phyloP scores from a whole-genome alignment of 2,888 invertebrate genomes.

The Thecocarcelia acutangulata region DNA sequence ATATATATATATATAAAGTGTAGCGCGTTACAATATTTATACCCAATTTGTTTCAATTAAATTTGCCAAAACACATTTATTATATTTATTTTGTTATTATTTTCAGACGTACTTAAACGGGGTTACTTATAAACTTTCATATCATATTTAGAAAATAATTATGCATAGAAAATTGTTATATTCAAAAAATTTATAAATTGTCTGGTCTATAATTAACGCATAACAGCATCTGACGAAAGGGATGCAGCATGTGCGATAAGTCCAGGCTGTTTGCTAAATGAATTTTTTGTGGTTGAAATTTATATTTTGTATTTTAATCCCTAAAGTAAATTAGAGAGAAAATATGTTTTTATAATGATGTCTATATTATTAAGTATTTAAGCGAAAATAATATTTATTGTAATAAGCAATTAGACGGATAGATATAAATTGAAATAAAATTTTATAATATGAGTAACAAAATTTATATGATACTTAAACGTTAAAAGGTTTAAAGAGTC shows the following conservation, averaged over 20 bases:
- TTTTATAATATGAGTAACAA: neutral
- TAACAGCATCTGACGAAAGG: neutral
- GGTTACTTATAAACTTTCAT: neutral
- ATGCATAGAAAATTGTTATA: neutral
- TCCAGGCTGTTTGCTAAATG: slow-evolving; percentile 12
- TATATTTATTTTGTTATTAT: neutral
- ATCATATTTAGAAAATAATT: slow-evolving; percentile 31
- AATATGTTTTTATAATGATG: slow-evolving; percentile 3
- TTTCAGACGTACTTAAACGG: neutral
- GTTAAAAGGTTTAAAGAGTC: neutral
- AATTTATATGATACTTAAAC: slow-evolving; percentile 4
- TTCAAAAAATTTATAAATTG: neutral
- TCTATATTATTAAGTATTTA: neutral
- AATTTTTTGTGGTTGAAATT: neutral
- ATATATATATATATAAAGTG: too few relatives aligned
- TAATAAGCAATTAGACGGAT: slow-evolving; percentile 44
- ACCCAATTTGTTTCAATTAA: slow-evolving; percentile 37
- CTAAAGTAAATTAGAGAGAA: slow-evolving; percentile 37
- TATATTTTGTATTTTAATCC: slow-evolving; percentile 43
- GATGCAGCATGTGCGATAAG: neutral
- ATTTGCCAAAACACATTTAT: neutral
- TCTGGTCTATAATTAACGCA: slow-evolving; percentile 9
- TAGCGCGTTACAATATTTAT: neutral
- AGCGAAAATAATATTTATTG: slow-evolving; percentile 25
- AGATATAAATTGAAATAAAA: slow-evolving; percentile 1